Evolutionary conservation across 2,797 vertebrate genomes (phyloP), one percentile per base, ranked within the genome.

Genomic region (Sandelia bainsii): DNA sequence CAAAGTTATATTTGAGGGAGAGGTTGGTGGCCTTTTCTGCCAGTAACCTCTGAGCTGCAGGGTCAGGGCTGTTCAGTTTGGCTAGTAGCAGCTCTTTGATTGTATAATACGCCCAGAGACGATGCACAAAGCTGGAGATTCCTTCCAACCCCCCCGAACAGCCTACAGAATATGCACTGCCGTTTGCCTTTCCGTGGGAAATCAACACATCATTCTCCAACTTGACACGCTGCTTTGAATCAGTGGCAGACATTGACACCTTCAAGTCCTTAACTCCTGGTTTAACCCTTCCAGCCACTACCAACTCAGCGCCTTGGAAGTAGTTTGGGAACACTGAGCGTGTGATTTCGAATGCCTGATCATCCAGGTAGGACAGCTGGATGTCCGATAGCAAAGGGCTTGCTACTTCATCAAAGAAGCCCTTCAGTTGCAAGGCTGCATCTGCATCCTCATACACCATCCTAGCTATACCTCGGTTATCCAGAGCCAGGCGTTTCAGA

Each of bases 51-150:
- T 92, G 93, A 5, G 78, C 85, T 1, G 84, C 73, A 0, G 91
- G 75, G 66, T 97, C 93, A 0, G 82, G 90, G 6, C 90, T 74
- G 37, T 93, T 94, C 23, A 96, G 83, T 69, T 93, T 93, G 32
- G 93, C 92, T 56, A 94, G 81, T 2, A 97, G 88, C 62, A 97
- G 88, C 79, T 97, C 95, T 58, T 95, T 95, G 85, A 96, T 96
- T 45, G 96, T 97, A 71, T 94, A 93, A 71, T 96, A 96, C 0
- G 96, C 96, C 96, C 95, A 97, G 34, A 97, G 94, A 12, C 93
- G 93, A 29, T 73, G 86, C 25, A 96, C 94, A 58, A 96, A 96
- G 75, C 75, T 94, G 19, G 90, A 85, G 54, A 93, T 88, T 2
- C 95, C 87, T 1, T 81, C 87, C 0, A 82, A 56, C 6, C 54